Conservation (phyloP, 1,140 invertebrate genomes). For the Octopus bimaculoides region DNA sequence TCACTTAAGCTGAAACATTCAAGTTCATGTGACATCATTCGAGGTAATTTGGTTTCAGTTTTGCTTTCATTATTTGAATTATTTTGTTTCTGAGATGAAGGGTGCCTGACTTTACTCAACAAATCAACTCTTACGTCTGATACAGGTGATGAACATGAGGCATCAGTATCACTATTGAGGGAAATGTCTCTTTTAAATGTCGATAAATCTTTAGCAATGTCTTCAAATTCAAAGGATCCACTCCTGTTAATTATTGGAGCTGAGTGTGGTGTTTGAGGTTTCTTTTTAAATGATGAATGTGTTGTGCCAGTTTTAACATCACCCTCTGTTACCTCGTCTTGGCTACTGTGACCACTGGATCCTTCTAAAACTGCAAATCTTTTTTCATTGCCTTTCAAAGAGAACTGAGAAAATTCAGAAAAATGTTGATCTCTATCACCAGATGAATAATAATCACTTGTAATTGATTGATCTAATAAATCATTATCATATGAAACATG, state of each 20-base stretch:
- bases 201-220: background rate
- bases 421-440: background rate
- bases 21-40: background rate
- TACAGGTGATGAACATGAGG: background rate
- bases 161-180: background rate
- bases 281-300: background rate
- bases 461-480: background rate
- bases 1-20: background rate
- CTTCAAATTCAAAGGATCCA: constrained; percentile 2
- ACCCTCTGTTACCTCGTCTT: background rate
- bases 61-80: too few species aligned
- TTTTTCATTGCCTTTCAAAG: background rate
- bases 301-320: background rate
- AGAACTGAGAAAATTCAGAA: background rate
- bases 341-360: background rate
- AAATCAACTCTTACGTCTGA: background rate
- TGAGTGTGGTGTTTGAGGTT: background rate
- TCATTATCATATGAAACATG: background rate
- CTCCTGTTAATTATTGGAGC: background rate
- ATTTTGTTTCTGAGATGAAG: too few species aligned
- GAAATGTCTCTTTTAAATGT: constrained; percentile 2
- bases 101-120: background rate
- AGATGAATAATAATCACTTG: constrained; percentile 7
- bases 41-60: background rate
- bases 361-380: too few species aligned